phyloP scores from a whole-genome alignment of 2,888 invertebrate species.

The Zelleria hepariella region DNA sequence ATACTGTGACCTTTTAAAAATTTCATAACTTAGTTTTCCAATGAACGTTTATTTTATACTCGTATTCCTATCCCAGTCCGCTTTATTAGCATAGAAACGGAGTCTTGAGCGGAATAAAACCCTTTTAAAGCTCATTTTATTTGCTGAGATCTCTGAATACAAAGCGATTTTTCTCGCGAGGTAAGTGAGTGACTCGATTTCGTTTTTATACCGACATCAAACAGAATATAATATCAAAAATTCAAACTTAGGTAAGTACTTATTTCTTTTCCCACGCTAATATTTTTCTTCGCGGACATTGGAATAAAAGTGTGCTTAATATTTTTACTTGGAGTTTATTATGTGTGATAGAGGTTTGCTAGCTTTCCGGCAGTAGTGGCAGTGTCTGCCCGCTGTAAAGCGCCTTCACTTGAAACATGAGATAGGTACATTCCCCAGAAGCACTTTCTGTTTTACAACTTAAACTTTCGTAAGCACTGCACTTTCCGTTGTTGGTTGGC shows the following conservation, averaged over 20 bases:
- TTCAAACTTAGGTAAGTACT: too few species aligned
- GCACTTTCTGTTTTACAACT: too few species aligned
- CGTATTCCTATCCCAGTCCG: too few species aligned
- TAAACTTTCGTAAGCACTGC: too few species aligned
- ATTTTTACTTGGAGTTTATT: conserved; percentile 79
- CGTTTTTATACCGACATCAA: neutral
- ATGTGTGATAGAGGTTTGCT: conserved; percentile 91
- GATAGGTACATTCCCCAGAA: too few species aligned
- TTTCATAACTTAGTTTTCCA: too few species aligned
- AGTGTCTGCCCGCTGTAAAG: conserved; percentile 97
- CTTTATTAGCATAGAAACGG: neutral
- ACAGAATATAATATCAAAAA: neutral
- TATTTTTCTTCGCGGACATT: neutral
- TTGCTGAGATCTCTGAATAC: neutral
- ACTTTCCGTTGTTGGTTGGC: too few species aligned
- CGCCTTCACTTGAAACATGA: conserved; percentile 98
- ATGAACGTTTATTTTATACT: neutral
- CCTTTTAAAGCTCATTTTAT: neutral
- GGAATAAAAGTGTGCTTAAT: too few species aligned
- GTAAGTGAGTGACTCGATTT: neutral
- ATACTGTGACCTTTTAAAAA: too few species aligned
- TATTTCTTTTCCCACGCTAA: too few species aligned
- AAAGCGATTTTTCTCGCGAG: neutral
- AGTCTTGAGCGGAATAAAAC: neutral
- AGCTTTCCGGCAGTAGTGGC: conserved; percentile 96